Evolutionary conservation across 2,888 invertebrate genomes (phyloP), one percentile per base, ranked within the genome.

Genomic region (Ctenicera cuprea): DNA sequence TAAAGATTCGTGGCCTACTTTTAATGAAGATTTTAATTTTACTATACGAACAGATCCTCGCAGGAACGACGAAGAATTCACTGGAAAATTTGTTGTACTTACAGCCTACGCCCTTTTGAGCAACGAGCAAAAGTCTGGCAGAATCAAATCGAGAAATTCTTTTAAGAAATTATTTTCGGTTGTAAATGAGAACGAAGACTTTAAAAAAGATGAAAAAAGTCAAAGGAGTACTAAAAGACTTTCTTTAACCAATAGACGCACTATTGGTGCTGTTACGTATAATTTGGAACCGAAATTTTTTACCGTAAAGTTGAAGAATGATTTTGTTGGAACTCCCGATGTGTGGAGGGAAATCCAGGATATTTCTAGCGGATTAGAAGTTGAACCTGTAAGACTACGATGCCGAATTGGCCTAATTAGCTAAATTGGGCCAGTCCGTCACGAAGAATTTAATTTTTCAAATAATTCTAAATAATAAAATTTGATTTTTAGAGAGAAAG

Each of bases 1-100:
- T 83, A 93, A 92, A 79, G 93, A 92, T 82, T 93, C 94, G 0
- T 94, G 94, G 94, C 94, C 95, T 0, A 91, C 92, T 68, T 94
- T 93, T 90, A 94, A 95, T 84, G 93, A 94, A 86, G 93, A 93
- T 77, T 94, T 94, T 82, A 90, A 90, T 80, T 94, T 94, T 84
- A 90, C 90, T 52, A 81, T 94, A 74, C 89, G 90, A 78, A 83
- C 81, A 0, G 87, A 88, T 76, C 80, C 87, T 8, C 89, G 90
- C 80, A 86, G 89, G 76, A 86, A 89, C 77, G 90, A 90, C 79
- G 90, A 89, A 79, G 88, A 89, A 78, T 87, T 92, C n/a, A 89
- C 90, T 62, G 92, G 92, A 0, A 92, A 90, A 85, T 92, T 93
- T 84, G 87, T 93, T 62, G 92, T 92, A 0, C 88, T 92, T 33